A percentile compares a stretch with the other conserved stretches of the same genome.
phyloP scores from a whole-genome alignment of 2,113 vertebrate species.

The Tricholaema leucomelas region DNA sequence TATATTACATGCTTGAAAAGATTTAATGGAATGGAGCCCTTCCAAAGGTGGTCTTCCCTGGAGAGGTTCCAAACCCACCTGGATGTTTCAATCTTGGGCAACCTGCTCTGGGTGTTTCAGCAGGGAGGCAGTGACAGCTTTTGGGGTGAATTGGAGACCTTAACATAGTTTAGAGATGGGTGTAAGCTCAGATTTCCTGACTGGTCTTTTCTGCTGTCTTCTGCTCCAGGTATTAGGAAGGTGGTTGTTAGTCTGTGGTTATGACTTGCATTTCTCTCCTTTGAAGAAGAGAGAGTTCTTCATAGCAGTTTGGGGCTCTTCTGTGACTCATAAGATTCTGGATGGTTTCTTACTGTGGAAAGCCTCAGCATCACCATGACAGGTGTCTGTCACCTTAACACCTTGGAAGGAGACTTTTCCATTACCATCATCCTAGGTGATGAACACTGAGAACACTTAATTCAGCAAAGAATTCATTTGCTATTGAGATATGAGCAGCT shows the following conservation, averaged over 20 bases:
- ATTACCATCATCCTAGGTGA: background rate
- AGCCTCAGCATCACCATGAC: background rate
- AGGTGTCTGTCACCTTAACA: background rate
- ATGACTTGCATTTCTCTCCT: background rate
- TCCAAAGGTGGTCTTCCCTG: background rate
- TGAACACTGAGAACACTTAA: background rate
- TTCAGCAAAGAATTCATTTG: background rate
- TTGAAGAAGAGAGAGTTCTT: background rate
- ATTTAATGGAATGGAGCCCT: background rate
- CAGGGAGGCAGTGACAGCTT: background rate
- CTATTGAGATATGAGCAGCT: background rate
- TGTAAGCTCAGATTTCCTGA: background rate
- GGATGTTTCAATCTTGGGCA: too few species aligned
- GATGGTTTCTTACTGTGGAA: background rate
- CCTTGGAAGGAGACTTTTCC: background rate
- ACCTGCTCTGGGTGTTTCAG: too few species aligned
- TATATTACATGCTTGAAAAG: accelerated
- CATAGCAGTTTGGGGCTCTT: background rate
- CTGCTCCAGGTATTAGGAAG: background rate
- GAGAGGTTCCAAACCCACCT: too few species aligned
- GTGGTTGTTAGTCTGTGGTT: background rate
- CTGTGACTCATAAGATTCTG: background rate
- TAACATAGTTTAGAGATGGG: background rate
- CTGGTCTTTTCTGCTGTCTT: background rate
- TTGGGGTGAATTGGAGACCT: background rate